Conservation (phyloP, 2,113 vertebrate genomes). For the Chionomys nivalis region DNA sequence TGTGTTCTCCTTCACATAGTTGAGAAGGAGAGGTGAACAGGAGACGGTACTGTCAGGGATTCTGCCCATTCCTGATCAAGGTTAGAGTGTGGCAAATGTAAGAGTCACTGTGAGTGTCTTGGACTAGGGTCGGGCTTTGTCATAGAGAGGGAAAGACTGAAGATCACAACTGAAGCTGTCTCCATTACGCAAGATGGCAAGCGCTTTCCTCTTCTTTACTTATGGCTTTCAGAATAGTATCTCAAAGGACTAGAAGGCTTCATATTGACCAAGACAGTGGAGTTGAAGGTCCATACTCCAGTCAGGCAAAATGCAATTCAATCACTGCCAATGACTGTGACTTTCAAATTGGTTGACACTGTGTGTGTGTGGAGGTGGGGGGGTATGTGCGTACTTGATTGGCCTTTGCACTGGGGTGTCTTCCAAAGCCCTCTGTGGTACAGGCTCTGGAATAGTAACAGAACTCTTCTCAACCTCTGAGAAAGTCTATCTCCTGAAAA, state of each 20-base stretch:
- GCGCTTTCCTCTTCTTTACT: not conserved
- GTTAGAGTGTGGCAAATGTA: rapidly evolving
- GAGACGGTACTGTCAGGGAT: too few species aligned
- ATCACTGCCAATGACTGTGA: not conserved
- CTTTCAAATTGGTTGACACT: not conserved
- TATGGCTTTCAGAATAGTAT: not conserved
- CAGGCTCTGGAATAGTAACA: not conserved
- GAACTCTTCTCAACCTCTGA: not conserved
- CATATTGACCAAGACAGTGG: not conserved
- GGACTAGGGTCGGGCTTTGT: too few species aligned
- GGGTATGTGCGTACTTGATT: too few species aligned
- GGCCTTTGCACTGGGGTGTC: not conserved
- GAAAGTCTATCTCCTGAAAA: too few species aligned
- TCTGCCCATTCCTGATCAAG: not conserved
- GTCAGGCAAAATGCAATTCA: not conserved
- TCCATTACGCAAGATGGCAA: not conserved
- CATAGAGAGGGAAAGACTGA: not conserved
- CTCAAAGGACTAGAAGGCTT: not conserved
- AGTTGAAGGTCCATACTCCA: not conserved
- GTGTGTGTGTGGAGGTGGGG: too few species aligned
- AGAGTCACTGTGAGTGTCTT: not conserved
- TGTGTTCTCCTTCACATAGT: not conserved
- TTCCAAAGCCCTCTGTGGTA: not conserved
- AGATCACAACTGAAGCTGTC: not conserved
- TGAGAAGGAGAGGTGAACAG: not conserved